Evolutionary conservation across 1,140 invertebrate species (phyloP), one percentile per base, ranked within the genome.

Genomic region (Brachionus paranguensis): DNA sequence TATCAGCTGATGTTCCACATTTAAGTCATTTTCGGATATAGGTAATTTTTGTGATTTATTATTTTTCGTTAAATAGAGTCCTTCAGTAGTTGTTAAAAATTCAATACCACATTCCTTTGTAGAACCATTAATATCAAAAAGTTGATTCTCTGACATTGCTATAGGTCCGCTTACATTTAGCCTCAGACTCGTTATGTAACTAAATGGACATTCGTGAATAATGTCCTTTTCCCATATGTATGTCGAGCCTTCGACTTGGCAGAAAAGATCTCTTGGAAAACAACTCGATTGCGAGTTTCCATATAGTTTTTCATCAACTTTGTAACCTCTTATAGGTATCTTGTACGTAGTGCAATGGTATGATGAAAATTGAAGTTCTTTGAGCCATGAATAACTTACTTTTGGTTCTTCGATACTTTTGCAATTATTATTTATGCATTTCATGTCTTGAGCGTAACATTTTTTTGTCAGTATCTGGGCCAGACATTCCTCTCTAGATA

Each of bases 171-270:
- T 45, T 0, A 74, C 17, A 24, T 74, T 74, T 1, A 74, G 27
- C 33, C 24, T 41, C 41, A 24, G 3, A 17, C 37, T 45, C 33
- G 33, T 3, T 43, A 74, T 2, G 17, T 43, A 74, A 0, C 41
- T 74, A 43, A 74, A 74, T 41, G 70, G 70, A 45, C 70, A 74
- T 4, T 74, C 70, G 41, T 74, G 70, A 45, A 74, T 74, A 17
- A 74, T 74, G 5, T 74, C 37, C 20, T 24, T 43, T 74, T 45
- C 17, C 70, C 37, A 74, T 27, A 74, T 74, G 17, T 74, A 45
- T 43, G 10, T 74, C 41, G 70, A 47, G 7, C 37, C 37, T 41
- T 41, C 70, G 17, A 24, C 37, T 10, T 17, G n/a, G 41, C 70
- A 74, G 41, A 43, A 74, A 43, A 74, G 20, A 10, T 74, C 70